These are phyloP conservation scores for Rhinichthys osculus DNA, from an alignment of 2,797 vertebrate genomes.

Conservation along the genomic window DNA sequence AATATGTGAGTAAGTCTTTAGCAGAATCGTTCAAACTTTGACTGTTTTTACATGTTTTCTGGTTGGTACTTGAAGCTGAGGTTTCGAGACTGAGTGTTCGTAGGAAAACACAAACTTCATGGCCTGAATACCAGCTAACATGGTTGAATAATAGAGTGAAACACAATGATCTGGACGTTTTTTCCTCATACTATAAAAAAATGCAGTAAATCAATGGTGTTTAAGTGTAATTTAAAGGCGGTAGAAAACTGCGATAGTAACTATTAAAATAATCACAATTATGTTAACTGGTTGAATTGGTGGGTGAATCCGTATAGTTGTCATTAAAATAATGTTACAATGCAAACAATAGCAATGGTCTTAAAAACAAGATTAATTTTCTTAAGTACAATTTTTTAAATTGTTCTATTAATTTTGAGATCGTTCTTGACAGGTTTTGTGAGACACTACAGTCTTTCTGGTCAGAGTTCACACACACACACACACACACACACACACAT, in stretches of 20 bases:
- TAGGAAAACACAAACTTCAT: not conserved
- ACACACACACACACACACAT: not conserved
- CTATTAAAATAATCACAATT: not conserved
- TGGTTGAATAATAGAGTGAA: not conserved
- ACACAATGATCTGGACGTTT: not conserved
- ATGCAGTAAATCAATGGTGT: not conserved
- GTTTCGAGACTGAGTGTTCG: not conserved
- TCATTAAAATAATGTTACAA: not conserved
- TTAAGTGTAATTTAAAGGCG: not conserved
- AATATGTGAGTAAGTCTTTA: conserved; percentile 54
- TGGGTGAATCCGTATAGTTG: not conserved
- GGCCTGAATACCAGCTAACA: too few species aligned
- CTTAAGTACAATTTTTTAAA: not conserved
- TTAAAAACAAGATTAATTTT: not conserved
- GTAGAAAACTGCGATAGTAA: not conserved
- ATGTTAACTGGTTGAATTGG: not conserved
- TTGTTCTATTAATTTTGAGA: not conserved
- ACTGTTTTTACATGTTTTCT: not conserved
- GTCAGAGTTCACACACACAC: too few species aligned
- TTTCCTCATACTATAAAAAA: not conserved
- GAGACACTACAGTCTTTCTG: not conserved
- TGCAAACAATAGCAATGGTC: not conserved
- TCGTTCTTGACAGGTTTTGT: not conserved
- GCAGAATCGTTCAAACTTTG: not conserved
- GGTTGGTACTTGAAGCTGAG: not conserved